Percentiles rank a stretch among this genome's conserved stretches.
Evolutionary conservation across 2,797 vertebrate species (phyloP).

Genomic region (Allobates femoralis): DNA sequence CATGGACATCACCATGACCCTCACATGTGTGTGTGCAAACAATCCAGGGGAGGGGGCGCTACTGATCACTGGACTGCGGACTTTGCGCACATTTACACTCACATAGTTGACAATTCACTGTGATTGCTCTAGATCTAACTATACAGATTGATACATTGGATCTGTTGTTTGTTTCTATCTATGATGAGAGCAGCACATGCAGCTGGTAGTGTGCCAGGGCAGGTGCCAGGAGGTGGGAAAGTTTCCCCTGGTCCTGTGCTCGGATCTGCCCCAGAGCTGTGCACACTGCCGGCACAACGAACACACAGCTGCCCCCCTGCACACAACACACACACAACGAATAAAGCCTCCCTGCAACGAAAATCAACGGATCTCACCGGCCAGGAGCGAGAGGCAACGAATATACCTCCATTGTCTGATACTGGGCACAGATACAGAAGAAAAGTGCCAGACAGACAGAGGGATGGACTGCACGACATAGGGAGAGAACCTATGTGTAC

Average conservation of each 20-base stretch:
- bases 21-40: not conserved
- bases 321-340: conserved; percentile 21
- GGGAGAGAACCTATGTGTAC: too few species aligned
- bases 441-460: too few species aligned
- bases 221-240: not conserved
- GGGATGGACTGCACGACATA: too few species aligned
- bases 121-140: too few species aligned
- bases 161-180: too few species aligned
- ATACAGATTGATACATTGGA: too few species aligned
- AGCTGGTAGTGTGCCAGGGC: not conserved
- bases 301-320: not conserved
- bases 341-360: conserved; percentile 33
- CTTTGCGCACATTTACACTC: too few species aligned
- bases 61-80: too few species aligned
- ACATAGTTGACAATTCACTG: not conserved
- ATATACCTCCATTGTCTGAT: not conserved
- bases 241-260: not conserved
- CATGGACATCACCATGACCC: conserved; percentile 8
- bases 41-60: not conserved
- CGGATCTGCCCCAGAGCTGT: not conserved
- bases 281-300: conserved; percentile 2
- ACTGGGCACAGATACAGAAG: too few species aligned
- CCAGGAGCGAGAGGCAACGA: not conserved
- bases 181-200: too few species aligned
- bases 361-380: not conserved